Conservation (phyloP, 2,113 vertebrate species). For the Spheniscus mendiculus region DNA sequence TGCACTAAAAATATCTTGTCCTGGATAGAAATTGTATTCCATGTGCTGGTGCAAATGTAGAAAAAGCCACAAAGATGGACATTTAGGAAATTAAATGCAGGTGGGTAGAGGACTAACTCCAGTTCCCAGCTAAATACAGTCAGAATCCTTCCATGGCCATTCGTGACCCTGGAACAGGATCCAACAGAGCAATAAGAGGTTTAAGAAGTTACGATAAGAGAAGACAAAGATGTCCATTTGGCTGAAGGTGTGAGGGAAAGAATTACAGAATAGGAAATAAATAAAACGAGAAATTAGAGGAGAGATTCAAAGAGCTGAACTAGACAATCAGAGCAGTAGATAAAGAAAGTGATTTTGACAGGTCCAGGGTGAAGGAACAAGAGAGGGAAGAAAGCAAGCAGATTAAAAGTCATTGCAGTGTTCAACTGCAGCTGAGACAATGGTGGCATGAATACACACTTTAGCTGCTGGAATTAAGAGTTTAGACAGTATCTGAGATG, state of each 20-base stretch:
- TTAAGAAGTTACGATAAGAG: neutral
- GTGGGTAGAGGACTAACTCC: neutral
- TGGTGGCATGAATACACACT: constrained; percentile 15
- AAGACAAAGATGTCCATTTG: neutral
- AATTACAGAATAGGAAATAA: neutral
- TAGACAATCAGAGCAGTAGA: neutral
- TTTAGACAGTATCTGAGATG: constrained; percentile 5
- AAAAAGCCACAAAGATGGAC: neutral
- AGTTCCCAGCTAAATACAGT: neutral
- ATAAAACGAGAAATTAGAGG: neutral
- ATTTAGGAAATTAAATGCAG: neutral
- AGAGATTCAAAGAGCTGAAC: neutral
- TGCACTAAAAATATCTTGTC: neutral
- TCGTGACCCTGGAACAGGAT: neutral
- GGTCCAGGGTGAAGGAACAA: neutral
- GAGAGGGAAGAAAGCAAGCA: neutral
- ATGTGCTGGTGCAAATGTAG: neutral
- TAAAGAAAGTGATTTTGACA: constrained; percentile 8
- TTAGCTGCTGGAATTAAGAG: constrained; percentile 26
- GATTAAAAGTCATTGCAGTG: constrained; percentile 32
- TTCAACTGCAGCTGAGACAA: constrained; percentile 33
- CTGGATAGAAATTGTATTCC: neutral
- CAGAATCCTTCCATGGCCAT: neutral
- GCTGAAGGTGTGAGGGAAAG: neutral
- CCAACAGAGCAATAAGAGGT: neutral